Evolutionary conservation across 2,888 invertebrate genomes (phyloP).

Genomic region (Callimorpha dominula): DNA sequence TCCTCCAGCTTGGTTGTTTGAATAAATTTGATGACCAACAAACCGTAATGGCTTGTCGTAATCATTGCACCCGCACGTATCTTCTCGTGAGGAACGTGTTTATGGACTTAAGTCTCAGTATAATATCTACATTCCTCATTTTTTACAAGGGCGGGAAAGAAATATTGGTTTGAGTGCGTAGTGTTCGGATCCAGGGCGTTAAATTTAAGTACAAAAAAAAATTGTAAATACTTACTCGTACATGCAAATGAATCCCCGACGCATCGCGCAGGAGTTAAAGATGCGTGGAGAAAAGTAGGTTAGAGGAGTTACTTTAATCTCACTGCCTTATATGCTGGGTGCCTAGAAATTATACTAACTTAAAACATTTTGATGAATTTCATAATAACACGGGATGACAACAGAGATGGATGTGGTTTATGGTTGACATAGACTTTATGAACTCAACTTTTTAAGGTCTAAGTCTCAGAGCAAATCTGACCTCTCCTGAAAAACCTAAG

Average conservation of each 20-base stretch:
- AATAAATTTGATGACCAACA: background rate
- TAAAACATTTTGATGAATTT: conserved; percentile 10
- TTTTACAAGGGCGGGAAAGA: too few species aligned
- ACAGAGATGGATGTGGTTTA: conserved; percentile 2
- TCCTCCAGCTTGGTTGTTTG: background rate
- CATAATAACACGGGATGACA: conserved; percentile 11
- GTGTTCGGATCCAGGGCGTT: background rate
- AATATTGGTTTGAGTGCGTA: too few species aligned
- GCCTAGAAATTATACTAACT: background rate
- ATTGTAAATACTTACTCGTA: conserved; percentile 5
- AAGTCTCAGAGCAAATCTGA: background rate
- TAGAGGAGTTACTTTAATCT: background rate
- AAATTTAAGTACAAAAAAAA: background rate
- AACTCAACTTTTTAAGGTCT: background rate
- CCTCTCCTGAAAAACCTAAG: too few species aligned
- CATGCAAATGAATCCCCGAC: conserved; percentile 11
- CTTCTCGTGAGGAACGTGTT: background rate
- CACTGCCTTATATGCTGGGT: conserved; percentile 3
- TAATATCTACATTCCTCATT: too few species aligned
- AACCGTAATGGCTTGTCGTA: background rate
- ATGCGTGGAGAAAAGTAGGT: conserved; percentile 8
- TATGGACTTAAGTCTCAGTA: background rate
- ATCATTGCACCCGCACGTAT: too few species aligned
- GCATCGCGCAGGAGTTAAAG: conserved; percentile 4
- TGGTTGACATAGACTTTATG: conserved; percentile 1